Percentiles rank a stretch among this genome's conserved stretches.
Conservation (phyloP, 2,113 vertebrate species). For the Phyllopteryx taeniolatus region DNA sequence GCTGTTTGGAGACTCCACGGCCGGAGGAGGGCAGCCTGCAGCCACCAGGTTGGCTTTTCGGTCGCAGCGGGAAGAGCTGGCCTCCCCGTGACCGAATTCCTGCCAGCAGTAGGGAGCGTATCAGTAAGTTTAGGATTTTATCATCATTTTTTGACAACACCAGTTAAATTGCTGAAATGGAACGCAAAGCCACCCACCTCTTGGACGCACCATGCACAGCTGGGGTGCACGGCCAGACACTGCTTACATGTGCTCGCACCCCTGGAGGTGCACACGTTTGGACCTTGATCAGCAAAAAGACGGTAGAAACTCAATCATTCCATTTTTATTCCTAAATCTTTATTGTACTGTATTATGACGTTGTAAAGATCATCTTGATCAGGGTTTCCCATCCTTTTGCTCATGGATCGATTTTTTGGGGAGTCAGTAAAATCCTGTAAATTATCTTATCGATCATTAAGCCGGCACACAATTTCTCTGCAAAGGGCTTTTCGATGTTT, state of each 20-base stretch:
- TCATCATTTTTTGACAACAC: background rate
- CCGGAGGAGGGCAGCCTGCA: constrained; percentile 66
- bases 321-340: background rate
- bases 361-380: no score
- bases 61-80: constrained; percentile 82
- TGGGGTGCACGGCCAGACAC: constrained; percentile 87
- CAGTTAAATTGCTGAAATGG: constrained; percentile 18
- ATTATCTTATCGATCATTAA: background rate
- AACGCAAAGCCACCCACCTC: constrained; percentile 74
- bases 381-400: no score
- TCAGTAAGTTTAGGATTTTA: background rate
- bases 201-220: constrained; percentile 89
- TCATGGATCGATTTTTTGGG: no score
- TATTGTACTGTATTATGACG: no score
- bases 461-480: background rate
- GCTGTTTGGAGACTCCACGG: constrained; percentile 83
- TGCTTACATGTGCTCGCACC: constrained; percentile 91
- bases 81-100: constrained; percentile 66
- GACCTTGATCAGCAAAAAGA: constrained; percentile 70
- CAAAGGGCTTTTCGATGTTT: no score
- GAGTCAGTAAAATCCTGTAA: no score
- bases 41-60: constrained; percentile 75
- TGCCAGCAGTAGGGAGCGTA: constrained; percentile 20
- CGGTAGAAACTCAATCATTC: background rate
- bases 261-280: constrained; percentile 87